A percentile compares a stretch with the other conserved stretches of the same genome.
These are phyloP conservation scores for Sebastes minor DNA, from an alignment of 2,797 vertebrate genomes.

Conservation along the genomic window DNA sequence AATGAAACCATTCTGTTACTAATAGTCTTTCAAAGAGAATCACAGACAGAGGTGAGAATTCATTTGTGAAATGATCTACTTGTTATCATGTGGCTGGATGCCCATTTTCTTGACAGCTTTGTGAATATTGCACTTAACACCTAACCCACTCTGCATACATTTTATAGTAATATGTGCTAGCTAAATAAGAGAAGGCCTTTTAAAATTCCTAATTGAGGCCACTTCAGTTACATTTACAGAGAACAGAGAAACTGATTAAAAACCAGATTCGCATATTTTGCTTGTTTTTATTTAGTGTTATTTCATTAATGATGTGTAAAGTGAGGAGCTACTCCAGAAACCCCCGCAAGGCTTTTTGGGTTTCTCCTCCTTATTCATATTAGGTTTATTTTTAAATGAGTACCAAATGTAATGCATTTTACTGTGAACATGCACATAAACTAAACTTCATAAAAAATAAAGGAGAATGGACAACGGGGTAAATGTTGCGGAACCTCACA, in stretches of 20 bases:
- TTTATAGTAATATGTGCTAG: slow-evolving; percentile 53
- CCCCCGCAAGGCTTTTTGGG: neutral
- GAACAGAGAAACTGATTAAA: slow-evolving; percentile 42
- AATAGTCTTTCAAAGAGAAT: slow-evolving; percentile 71
- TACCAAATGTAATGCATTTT: neutral
- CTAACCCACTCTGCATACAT: slow-evolving; percentile 50
- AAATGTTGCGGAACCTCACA: neutral
- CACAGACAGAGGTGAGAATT: slow-evolving; percentile 60
- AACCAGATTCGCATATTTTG: slow-evolving; percentile 31
- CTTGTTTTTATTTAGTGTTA: slow-evolving; percentile 15
- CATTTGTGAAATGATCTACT: slow-evolving; percentile 68
- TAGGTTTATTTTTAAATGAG: neutral
- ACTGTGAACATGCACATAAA: neutral
- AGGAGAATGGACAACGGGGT: neutral
- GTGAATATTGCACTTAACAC: slow-evolving; percentile 52
- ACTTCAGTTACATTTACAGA: slow-evolving; percentile 69
- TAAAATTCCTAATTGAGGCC: slow-evolving; percentile 61
- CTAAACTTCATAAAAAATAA: neutral
- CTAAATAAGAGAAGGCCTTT: slow-evolving; percentile 60
- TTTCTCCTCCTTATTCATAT: slow-evolving; percentile 46
- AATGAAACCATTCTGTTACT: slow-evolving; percentile 53
- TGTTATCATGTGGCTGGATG: slow-evolving; percentile 69
- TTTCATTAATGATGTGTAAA: slow-evolving; percentile 26
- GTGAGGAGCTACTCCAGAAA: slow-evolving; percentile 27
- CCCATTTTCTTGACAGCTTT: slow-evolving; percentile 65